Evolutionary conservation across 2,888 invertebrate genomes (phyloP), one percentile per base, ranked within the genome.

Genomic region (Hybos culiciformis): DNA sequence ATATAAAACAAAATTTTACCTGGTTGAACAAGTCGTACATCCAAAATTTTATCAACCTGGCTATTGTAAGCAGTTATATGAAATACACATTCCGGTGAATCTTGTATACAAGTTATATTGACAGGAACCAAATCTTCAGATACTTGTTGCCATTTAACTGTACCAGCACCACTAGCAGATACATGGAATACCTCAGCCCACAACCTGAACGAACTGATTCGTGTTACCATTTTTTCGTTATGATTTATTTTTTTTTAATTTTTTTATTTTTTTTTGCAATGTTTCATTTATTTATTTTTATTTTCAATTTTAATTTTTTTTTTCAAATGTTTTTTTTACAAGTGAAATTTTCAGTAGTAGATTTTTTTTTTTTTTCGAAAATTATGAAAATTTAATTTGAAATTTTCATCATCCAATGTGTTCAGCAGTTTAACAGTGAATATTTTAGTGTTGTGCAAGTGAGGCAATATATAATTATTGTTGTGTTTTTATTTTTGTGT

Each of bases 121-220:
- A 96, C 93, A 44, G 96, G 96, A 54, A 97, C 96, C 68, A 96
- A 79, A 71, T 96, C 96, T 68, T 94, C 94, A 52, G 93, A 93
- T 55, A 96, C 88, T 70, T 93, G 90, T 73, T 92, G 90, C 94
- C 96, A 96, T 71, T 87, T 92, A 51, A 92, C 90, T 36, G 86
- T 86, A 58, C 91, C 90, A 51, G 85, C 83, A 50, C 88, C 87
- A 59, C 86, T 87, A 42, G 91, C 88, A 55, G 90, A 90, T 60
- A 96, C 94, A 70, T 94, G 91, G 70, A 94, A 96, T 60, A 96
- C 93, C 72, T 96, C 96, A 54, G 94, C 96, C 96, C 96, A 96
- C 63, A 96, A 73, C 73, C 96, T 88, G 75, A 57, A 72, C 60
- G 65, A 65, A 66, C 66, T 66, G 60, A 55, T 53, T 48, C 42